Conservation (phyloP, 30 jellyfish, hydroid and myxozoan species). For the Phacellophora camtschatica region DNA sequence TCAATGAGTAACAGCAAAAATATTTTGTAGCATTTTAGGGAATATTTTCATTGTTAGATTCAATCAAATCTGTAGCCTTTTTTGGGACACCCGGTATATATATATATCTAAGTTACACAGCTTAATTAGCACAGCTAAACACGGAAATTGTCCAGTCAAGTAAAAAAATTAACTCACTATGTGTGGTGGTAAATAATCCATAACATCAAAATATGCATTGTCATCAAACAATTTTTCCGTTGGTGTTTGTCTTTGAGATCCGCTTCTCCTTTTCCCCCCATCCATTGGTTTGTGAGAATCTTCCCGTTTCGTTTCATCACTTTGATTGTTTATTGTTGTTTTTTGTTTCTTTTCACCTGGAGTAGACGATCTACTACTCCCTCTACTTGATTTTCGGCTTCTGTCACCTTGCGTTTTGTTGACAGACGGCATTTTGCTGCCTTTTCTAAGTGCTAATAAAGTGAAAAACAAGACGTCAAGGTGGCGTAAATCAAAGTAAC, state of each 20-base stretch:
- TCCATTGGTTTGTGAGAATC: not conserved
- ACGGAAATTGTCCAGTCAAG: too few species aligned
- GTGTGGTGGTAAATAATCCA: slow-evolving; percentile 91
- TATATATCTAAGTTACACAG: too few species aligned
- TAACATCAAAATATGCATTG: slow-evolving; percentile 76
- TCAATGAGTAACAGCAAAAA: too few species aligned
- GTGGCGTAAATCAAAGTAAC: too few species aligned
- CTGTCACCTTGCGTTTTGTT: slow-evolving; percentile 1
- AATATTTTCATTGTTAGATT: too few species aligned
- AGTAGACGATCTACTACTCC: slow-evolving; percentile 62
- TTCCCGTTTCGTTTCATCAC: not conserved
- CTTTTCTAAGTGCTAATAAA: slow-evolving; percentile 19
- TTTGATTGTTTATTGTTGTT: not conserved
- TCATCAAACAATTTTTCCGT: slow-evolving; percentile 73
- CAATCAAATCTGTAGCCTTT: too few species aligned
- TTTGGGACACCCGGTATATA: too few species aligned
- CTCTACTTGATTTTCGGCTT: slow-evolving; percentile 48
- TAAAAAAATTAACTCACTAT: slow-evolving; percentile 58
- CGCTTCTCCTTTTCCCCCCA: not conserved
- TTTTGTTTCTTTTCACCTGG: slow-evolving; percentile 51
- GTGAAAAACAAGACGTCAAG: not conserved
- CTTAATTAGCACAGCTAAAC: too few species aligned
- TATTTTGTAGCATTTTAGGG: too few species aligned
- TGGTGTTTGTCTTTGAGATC: slow-evolving; percentile 17
- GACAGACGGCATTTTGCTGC: not conserved